Percentiles rank a stretch among this genome's conserved stretches.
Evolutionary conservation across 2,113 vertebrate species (phyloP).

Genomic region (Micronycteris hirsuta): DNA sequence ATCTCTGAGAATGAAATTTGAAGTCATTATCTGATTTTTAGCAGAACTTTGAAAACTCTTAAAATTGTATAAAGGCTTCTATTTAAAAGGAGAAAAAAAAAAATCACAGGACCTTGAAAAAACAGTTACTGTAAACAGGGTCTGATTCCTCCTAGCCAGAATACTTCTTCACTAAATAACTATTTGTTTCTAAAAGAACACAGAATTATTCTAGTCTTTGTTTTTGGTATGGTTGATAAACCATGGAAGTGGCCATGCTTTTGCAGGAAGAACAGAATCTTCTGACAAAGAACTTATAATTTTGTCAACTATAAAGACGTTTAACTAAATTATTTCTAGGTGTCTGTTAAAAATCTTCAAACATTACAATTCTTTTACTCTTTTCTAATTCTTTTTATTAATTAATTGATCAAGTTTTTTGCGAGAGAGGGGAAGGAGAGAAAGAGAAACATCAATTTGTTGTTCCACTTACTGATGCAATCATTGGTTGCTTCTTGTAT

Average conservation of each 20-base stretch:
- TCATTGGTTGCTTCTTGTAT: too few relatives aligned
- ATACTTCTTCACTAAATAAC: neutral
- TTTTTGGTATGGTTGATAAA: neutral
- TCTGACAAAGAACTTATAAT: neutral
- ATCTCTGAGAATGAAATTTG: neutral
- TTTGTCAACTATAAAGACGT: conserved; percentile 1
- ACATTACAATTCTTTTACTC: neutral
- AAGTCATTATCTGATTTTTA: neutral
- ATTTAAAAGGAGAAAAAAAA: neutral
- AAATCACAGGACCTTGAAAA: neutral
- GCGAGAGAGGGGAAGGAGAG: too few relatives aligned
- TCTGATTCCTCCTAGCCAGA: neutral
- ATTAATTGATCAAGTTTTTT: too few relatives aligned
- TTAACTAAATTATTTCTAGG: neutral
- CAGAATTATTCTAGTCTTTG: neutral
- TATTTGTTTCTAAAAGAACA: neutral
- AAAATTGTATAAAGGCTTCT: neutral
- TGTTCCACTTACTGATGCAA: too few relatives aligned
- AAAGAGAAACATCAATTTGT: too few relatives aligned
- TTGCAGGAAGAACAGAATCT: neutral
- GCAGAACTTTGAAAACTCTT: neutral
- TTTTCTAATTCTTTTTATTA: neutral
- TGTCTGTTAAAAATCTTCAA: neutral
- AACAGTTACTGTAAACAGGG: neutral
- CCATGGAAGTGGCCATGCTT: neutral